Base-by-base conservation (phyloP, 2,797 vertebrate genomes). In the Lemur catta region DNA sequence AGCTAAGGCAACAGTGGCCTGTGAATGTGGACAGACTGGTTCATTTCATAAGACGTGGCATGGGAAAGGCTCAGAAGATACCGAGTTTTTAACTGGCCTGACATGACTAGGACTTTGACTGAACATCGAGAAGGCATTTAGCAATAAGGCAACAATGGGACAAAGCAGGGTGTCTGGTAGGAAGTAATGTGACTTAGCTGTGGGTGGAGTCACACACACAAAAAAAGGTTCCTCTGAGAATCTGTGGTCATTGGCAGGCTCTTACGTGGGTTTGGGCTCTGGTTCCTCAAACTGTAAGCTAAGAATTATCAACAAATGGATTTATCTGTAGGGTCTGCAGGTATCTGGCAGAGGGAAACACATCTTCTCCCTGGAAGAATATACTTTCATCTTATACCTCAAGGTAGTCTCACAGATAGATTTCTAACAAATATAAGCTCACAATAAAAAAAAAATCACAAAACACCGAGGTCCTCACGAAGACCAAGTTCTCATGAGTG, bases 381-480 rank as follows among this genome's bases (percentile, higher is more conserved):
- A 33, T 18, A 43, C 75, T 69, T 28, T 75, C 41, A 46, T 57
- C 46, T 35, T 2, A 55, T 13, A 61, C n/a, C n/a, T 92, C 43
- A 61, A 48, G 82, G 55, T 35, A 72, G 48, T 78, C 57, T 67
- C 57, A 65, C 50, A 74, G 59, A 79, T 7, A 84, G 79, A 89
- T 59, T 65, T 89, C 75, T 84, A 95, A 87, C 55, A 59, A 78
- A 87, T 6, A 35, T 48, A 78, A 69, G 30, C 50, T 93, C 59
- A 43, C 41, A 79, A 79, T 80, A 13, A 35, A 94, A 97, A 13
- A 35, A 94, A 97, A 94, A 90, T 84, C 63, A 79, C 2, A 10
- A 48, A 59, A 71, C 52, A 74, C 41, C 5, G 55, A 67, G 7
- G 48, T 20, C 30, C 2, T 75, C 74, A n/a, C 0, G 2, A 48